Evolutionary conservation across 1,140 invertebrate species (phyloP).

Genomic region (Phymastichus coffea): DNA sequence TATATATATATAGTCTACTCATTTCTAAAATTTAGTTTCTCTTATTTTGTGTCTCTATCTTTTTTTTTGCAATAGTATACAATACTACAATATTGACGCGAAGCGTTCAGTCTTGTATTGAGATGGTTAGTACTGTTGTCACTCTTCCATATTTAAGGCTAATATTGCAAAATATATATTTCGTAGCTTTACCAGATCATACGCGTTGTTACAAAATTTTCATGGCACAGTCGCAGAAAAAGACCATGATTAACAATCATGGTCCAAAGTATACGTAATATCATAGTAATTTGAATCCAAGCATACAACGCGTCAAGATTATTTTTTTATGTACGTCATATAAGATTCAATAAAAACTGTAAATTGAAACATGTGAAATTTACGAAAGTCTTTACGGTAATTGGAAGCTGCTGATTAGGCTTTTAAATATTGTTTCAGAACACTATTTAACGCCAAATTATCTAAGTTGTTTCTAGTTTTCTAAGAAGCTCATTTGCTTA

Average conservation of each 20-base stretch:
- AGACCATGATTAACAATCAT: background rate
- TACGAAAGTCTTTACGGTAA: slow-evolving; percentile 5
- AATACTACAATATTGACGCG: slow-evolving; percentile 33
- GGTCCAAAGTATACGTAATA: background rate
- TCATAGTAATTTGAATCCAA: slow-evolving; percentile 1
- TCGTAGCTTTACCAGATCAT: background rate
- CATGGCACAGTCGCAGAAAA: slow-evolving; percentile 4
- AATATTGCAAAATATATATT: background rate
- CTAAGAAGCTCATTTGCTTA: background rate
- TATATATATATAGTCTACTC: slow-evolving; percentile 16
- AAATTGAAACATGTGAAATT: background rate
- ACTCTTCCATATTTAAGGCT: slow-evolving; percentile 11
- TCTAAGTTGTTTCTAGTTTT: background rate
- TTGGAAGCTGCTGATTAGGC: slow-evolving; percentile 14
- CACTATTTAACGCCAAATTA: background rate
- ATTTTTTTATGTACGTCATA: too few relatives aligned
- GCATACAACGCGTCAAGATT: too few relatives aligned
- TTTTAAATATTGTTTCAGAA: background rate
- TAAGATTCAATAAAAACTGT: slow-evolving; percentile 1
- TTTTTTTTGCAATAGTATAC: slow-evolving; percentile 20
- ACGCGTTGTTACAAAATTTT: too few relatives aligned
- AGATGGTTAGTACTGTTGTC: slow-evolving; percentile 13
- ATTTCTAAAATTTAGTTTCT: slow-evolving; percentile 24
- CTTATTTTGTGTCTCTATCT: slow-evolving; percentile 20
- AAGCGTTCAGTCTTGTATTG: slow-evolving; percentile 47